Evolutionary conservation across 2,113 vertebrate species (phyloP), one percentile per base, ranked within the genome.

Genomic region (Lagenorhynchus albirostris): DNA sequence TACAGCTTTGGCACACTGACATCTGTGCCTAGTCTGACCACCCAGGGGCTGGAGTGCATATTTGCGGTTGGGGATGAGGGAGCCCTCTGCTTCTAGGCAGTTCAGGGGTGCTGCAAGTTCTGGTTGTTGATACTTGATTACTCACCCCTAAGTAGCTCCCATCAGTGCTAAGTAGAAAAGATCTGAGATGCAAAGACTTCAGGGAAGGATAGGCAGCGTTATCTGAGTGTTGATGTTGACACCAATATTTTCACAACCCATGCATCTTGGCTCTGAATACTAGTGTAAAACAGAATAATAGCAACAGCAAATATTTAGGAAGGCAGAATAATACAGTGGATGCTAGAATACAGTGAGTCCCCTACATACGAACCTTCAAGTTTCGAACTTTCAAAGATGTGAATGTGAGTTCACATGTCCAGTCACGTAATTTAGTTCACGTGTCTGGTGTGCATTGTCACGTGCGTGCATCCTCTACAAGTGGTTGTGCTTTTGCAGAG

Each of bases 1-100:
- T 79, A 94, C 84, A 92, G 76, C 81, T 67, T 68, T 6, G 63
- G 94, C 82, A 71, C 84, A 41, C 58, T n/a, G 84, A 95, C 97
- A 97, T 97, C 98, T 98, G 92, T 79, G 97, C 84, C 67, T 81
- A 70, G 95, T 79, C 90, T 70, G 97, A 95, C 86, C 94, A n/a
- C 89, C 90, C 23, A 0, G 86, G 76, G 95, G 89, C 92, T 11
- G 15, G 5, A 70, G 88, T 82, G 83, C 67, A 53, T 88, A 14
- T 92, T 83, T 96, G 96, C 90, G 60, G 91, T 67, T 50, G 82
- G 84, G 67, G 92, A 0, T 0, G 10, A 93, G 1, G 36, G 41
- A 63, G 9, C 47, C 44, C 60, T 20, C 1, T 80, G 92, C 38
- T 98, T 77, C 41, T 0, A 1, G 94, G 33, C 68, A 38, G 2